Base-by-base conservation (phyloP, 2,888 invertebrate species). In the Eilema caniola region DNA sequence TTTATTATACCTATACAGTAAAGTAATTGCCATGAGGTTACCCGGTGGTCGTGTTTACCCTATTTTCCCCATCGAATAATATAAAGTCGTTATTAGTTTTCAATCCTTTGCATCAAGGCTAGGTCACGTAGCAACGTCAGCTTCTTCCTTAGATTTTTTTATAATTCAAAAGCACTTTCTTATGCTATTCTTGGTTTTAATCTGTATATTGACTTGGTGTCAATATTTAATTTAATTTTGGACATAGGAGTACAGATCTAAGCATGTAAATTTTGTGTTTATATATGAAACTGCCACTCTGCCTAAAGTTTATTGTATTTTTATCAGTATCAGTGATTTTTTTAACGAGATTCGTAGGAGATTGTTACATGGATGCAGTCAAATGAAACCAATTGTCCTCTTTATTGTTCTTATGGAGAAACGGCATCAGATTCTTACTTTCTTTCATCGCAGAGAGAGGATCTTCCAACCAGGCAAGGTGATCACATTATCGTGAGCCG, bases 101-200 rank as follows among this genome's bases (percentile, higher is more conserved):
- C 10, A 62, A 62, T 62, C 62, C 41, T 20, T 62, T 2, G 37
- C 24, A 41, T 41, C 16, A 25, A 41, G 23, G 23, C 24, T 62
- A 24, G 37, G 24, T 24, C 62, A 62, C 62, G 62, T 62, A 62
- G 62, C 41, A 62, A 23, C 37, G 14, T 24, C 53, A n/a, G 53
- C n/a, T 47, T 2, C 47, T 47, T 47, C 53, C 10, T 10, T 53
- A 53, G 2, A 16, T 7, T 47, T 20, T 47, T 41, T 47, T 7
- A 4, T 1, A 53, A 53, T 8, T 1, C 8, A n/a, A 10, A 53
- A 53, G n/a, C 2, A 20, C 47, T 53, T 53, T 53, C 8, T 20
- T 53, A 10, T n/a, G n/a, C n/a, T 53, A 53, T 53, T 53, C 53
- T 53, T 53, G n/a, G n/a, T n/a, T 8, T 11, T 20, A 4, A 16